Conservation (phyloP, 2,797 vertebrate genomes). For the Pyrocephalus nanus region DNA sequence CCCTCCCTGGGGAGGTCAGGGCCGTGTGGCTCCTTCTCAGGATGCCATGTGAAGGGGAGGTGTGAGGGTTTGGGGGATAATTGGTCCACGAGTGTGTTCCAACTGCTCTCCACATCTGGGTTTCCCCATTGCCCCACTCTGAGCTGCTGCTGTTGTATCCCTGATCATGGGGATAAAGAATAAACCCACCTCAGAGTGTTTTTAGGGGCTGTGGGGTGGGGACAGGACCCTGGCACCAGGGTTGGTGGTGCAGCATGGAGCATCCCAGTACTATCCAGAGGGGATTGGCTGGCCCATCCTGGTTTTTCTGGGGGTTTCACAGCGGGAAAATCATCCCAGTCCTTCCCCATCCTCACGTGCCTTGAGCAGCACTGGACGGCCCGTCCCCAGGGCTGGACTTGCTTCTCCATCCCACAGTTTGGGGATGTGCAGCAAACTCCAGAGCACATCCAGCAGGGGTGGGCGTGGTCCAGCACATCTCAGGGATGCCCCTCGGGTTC, state of each 20-base stretch:
- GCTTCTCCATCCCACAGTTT: not conserved
- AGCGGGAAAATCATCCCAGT: not conserved
- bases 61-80: not conserved
- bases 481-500: not conserved
- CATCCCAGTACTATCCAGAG: not conserved
- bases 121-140: not conserved
- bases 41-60: not conserved
- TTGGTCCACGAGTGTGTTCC: not conserved
- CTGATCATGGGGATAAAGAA: not conserved
- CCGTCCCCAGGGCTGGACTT: not conserved
- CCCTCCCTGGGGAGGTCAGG: not conserved
- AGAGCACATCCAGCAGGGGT: fast-evolving
- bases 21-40: not conserved
- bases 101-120: not conserved
- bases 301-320: not conserved
- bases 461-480: fast-evolving
- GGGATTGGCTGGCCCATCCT: not conserved
- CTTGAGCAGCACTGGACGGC: not conserved
- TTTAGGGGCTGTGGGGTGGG: not conserved
- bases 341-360: not conserved
- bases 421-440: not conserved
- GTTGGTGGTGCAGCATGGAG: not conserved
- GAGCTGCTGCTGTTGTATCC: not conserved
- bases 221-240: not conserved
- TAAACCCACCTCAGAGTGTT: not conserved